Base-by-base conservation (phyloP, 1,140 invertebrate genomes). In the Drosophila sproati region DNA sequence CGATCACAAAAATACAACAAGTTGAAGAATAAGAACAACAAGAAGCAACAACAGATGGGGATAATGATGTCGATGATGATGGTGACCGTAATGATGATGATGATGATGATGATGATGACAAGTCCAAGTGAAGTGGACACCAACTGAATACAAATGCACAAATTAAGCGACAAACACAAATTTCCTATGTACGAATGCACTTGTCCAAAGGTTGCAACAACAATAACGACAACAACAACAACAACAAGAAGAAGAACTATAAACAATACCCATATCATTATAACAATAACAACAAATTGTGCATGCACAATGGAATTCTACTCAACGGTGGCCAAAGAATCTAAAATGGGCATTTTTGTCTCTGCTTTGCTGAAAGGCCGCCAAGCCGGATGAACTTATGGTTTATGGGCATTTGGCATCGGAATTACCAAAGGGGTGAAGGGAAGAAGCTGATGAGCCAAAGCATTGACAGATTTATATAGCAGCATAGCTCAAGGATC, bases 151-250 rank as follows among this genome's bases (percentile, higher is more conserved):
- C 83, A 80, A 88, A 89, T 88, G 69, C 73, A 83, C 63, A 81
- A 89, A 85, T 88, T 88, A 88, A 88, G 63, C 67, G 47, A 39
- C 75, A 80, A 41, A 41, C 39, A 78, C 61, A 89, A 86, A 89
- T 89, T 89, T 85, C 85, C 83, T 80, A 89, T 88, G 80, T 83
- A 80, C 70, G 55, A 78, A 83, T 89, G 85, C 85, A 89, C 85
- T 89, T 89, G 85, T 83, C 85, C 78, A 89, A 80, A 88, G 85
- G 85, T 89, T 76, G 70, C 47, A 54, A 71, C 77, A 39, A 39
- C 37, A 39, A 39, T 8, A 39, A 28, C n/a, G 28, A 32, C 69
- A 60, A 54, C 7, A 45, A 51, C 51, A 47, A 35, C 29, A 47
- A 68, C 37, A 59, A 32, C 61, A 55, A 54, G 45, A 47, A 4